Percentiles rank a stretch among this genome's conserved stretches.
Conservation (phyloP, 2,113 vertebrate species). For the Poecilia latipinna region DNA sequence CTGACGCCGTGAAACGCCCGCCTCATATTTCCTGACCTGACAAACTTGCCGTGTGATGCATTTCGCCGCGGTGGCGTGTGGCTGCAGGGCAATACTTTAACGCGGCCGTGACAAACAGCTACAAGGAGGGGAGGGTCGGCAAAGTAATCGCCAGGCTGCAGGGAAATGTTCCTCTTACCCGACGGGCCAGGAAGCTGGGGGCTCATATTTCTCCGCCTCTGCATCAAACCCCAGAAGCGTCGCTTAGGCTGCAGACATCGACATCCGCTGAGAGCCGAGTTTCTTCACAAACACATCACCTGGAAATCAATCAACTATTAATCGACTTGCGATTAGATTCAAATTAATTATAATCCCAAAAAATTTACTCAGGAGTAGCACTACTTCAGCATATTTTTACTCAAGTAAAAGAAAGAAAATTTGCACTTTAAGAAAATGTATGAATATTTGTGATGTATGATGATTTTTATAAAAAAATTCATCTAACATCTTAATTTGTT, state of each 20-base stretch:
- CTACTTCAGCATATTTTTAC: too few species aligned
- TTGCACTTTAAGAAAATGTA: too few species aligned
- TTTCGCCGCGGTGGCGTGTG: slow-evolving; percentile 7
- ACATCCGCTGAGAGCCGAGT: slow-evolving; percentile 15
- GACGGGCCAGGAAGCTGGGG: slow-evolving; percentile 53
- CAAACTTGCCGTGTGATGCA: slow-evolving; percentile 35
- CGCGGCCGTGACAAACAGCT: slow-evolving; percentile 49
- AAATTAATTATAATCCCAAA: too few species aligned
- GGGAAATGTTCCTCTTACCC: slow-evolving; percentile 55
- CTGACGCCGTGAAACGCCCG: background rate
- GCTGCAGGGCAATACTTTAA: slow-evolving; percentile 32
- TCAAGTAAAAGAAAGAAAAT: too few species aligned
- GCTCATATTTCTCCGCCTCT: slow-evolving; percentile 41
- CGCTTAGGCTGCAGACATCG: slow-evolving; percentile 44
- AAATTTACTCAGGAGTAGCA: too few species aligned
- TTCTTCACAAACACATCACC: slow-evolving; percentile 6
- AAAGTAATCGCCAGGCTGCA: slow-evolving; percentile 46
- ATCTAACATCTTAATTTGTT: too few species aligned
- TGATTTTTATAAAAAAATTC: too few species aligned
- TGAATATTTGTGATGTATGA: too few species aligned
- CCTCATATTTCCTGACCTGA: slow-evolving; percentile 39
- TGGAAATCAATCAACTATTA: too few species aligned
- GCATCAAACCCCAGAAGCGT: slow-evolving; percentile 20
- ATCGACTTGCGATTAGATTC: too few species aligned
- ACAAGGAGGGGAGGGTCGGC: slow-evolving; percentile 28